A percentile compares a stretch with the other conserved stretches of the same genome.
These are phyloP conservation scores for Nycteola revayana DNA, from an alignment of 2,888 invertebrate genomes.

Conservation along the genomic window DNA sequence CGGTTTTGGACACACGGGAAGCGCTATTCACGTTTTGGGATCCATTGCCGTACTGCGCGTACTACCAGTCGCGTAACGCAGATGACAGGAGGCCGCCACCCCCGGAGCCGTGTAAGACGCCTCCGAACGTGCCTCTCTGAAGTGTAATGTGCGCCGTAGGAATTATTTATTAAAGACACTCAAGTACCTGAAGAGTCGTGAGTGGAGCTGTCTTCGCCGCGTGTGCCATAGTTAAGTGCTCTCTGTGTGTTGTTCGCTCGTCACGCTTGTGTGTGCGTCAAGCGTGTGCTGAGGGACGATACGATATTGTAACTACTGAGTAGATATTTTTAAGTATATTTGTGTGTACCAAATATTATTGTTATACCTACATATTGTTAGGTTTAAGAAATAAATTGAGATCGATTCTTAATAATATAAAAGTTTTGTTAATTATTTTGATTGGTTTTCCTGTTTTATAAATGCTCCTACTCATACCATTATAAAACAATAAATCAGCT, in stretches of 20 bases:
- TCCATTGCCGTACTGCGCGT: slow-evolving; percentile 92
- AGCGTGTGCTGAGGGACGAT: slow-evolving; percentile 56
- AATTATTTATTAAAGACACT: slow-evolving; percentile 70
- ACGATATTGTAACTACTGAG: slow-evolving; percentile 77
- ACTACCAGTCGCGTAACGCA: slow-evolving; percentile 90
- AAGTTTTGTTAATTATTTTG: slow-evolving; percentile 9
- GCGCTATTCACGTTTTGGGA: slow-evolving; percentile 93
- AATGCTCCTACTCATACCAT: too few relatives aligned
- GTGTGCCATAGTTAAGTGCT: slow-evolving; percentile 36
- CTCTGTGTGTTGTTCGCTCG: slow-evolving; percentile 47
- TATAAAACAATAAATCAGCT: too few relatives aligned
- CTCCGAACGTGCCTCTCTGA: slow-evolving; percentile 76
- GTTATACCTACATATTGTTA: slow-evolving; percentile 39
- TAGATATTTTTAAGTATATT: slow-evolving; percentile 60
- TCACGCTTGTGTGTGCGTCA: slow-evolving; percentile 39
- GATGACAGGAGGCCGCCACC: slow-evolving; percentile 68
- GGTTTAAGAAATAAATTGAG: slow-evolving; percentile 38
- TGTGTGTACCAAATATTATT: slow-evolving; percentile 48
- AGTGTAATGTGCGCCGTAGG: slow-evolving; percentile 33
- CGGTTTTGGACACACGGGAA: slow-evolving; percentile 89
- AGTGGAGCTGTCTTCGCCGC: slow-evolving; percentile 55
- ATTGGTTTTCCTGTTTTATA: too few relatives aligned
- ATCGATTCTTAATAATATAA: slow-evolving; percentile 11
- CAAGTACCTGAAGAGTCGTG: slow-evolving; percentile 78
- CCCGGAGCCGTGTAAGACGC: slow-evolving; percentile 81